Conservation (phyloP, 2,113 vertebrate species). For the Rana temporaria region DNA sequence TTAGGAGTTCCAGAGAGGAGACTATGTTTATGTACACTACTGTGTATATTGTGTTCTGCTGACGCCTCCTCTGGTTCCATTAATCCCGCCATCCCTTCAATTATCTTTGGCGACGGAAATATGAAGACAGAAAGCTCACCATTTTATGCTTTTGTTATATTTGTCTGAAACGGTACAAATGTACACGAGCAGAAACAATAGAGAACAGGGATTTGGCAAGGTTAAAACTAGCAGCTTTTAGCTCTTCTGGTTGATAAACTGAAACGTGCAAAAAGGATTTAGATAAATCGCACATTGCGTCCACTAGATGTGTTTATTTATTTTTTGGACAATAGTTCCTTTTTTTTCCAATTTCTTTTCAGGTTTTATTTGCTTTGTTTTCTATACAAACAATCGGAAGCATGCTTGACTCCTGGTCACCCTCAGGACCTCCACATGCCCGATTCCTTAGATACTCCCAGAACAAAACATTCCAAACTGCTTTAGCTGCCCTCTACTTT, state of each 20-base stretch:
- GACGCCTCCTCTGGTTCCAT: slow-evolving; percentile 10
- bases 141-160: slow-evolving; percentile 8
- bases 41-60: not conserved
- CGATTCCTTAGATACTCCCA: no score
- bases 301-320: no score
- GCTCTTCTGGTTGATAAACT: not conserved
- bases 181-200: not conserved
- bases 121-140: not conserved
- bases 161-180: not conserved
- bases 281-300: no score
- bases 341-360: no score
- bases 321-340: no score
- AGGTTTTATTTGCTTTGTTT: no score
- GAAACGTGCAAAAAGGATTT: not conserved
- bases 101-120: not conserved
- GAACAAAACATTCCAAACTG: no score
- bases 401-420: no score
- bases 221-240: not conserved
- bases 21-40: slow-evolving; percentile 14
- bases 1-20: slow-evolving; percentile 8
- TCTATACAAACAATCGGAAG: no score
- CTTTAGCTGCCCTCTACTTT: no score
- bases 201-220: not conserved
- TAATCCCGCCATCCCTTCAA: slow-evolving; percentile 9
- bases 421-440: no score